Evolutionary conservation across 2,888 invertebrate genomes (phyloP), one percentile per base, ranked within the genome.

Genomic region (Pemphredon lugubris): DNA sequence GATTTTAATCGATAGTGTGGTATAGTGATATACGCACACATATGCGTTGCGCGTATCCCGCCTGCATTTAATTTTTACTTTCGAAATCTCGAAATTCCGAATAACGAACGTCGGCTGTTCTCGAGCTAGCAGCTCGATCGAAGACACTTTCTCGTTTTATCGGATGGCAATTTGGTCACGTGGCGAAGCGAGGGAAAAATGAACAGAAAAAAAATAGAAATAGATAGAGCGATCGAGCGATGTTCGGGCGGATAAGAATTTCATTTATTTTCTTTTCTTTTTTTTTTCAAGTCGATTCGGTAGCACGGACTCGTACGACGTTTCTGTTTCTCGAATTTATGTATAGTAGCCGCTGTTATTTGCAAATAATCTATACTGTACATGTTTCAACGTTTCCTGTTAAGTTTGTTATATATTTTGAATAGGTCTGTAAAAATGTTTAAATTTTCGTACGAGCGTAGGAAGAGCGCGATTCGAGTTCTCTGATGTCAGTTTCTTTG

Each of bases 1-100:
- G 75, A 75, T 55, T 70, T 73, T 54, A 21, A 71, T 54, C 68
- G 65, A 71, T 72, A 72, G 76, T 58, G 69, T 74, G 67, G 61
- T 75, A 47, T 64, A 58, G 30, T 37, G 34, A 42, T 6, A 45
- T 23, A 58, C 9, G 34, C 11, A 16, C 26, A 51, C 11, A 14
- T 9, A 42, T 26, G 74, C 73, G 76, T 37, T 21, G 73, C 71
- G 78, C 81, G 77, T 80, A 80, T 77, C 80, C 74, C 75, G 77
- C 66, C 77, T 84, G 84, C 83, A 84, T 84, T 84, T 84, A 83
- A 82, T 79, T 83, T 75, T 58, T 71, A 78, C 60, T 63, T 63
- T 65, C 59, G 32, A 60, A 47, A 54, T 67, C 55, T 55, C 64
- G 60, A 54, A 71, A 55, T 58, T 48, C 47, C 45, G 60, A 42